Base-by-base conservation (phyloP, 2,888 invertebrate genomes). In the Poecilobothrus nobilitatus region DNA sequence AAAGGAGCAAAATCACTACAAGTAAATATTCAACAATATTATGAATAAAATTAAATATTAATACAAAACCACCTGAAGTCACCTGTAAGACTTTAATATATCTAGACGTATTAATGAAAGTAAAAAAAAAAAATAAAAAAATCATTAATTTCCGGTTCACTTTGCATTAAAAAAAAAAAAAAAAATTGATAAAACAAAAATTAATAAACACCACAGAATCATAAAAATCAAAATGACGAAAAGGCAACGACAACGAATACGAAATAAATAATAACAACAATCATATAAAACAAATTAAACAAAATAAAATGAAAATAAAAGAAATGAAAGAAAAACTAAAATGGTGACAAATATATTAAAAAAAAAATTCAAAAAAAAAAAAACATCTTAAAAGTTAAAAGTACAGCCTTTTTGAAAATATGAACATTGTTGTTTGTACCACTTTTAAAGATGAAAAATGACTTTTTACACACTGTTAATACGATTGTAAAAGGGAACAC, bases 41-140 rank as follows among this genome's bases (percentile, higher is more conserved):
- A n/a, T n/a, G n/a, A n/a, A n/a, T n/a, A n/a, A n/a, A n/a, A n/a
- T n/a, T n/a, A n/a, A n/a, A n/a, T n/a, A n/a, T n/a, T n/a, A n/a
- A n/a, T n/a, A n/a, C n/a, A n/a, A n/a, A n/a, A n/a, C n/a, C 53
- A 53, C 53, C 53, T 53, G 53, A 53, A 53, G 18, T 53, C 53
- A 53, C 53, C 53, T 53, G 53, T 12, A 18, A 53, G 12, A 53
- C 1, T 15, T 6, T 1, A 10, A 37, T 37, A 37, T 37, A 37
- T 12, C 4, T 34, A 34, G 5, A 34, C 8, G 34, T 34, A 34
- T 34, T 37, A 5, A 37, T 37, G 7, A 10, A 37, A 10, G 7
- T 37, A 4, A 10, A 37, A 10, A 53, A 18, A n/a, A 2, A 53
- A 53, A n/a, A 53, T 18, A 53, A 53, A 18, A n/a, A 18, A 12